These are phyloP conservation scores for Zaprionus bogoriensis DNA, from an alignment of 2,888 invertebrate genomes.

Conservation along the genomic window DNA sequence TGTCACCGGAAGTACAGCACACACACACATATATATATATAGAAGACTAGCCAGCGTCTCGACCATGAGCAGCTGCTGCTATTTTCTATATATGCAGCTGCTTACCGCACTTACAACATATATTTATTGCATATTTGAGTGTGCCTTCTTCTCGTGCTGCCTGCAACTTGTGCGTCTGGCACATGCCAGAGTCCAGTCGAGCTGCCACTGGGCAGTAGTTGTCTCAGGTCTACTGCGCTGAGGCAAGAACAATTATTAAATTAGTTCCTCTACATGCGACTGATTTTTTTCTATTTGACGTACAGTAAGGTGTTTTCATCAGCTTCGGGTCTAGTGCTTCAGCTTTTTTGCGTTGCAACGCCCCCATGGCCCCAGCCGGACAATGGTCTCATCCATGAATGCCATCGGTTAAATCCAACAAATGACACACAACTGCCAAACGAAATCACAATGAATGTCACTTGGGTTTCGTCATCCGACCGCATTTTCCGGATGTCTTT, in stretches of 20 bases:
- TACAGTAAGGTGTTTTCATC: constrained; percentile 50
- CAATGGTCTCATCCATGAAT: constrained; percentile 19
- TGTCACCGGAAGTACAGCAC: constrained; percentile 74
- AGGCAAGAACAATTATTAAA: too few relatives aligned
- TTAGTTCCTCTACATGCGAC: too few relatives aligned
- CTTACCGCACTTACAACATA: not conserved
- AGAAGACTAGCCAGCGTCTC: constrained; percentile 54
- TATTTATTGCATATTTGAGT: constrained; percentile 22
- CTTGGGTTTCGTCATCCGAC: constrained; percentile 69
- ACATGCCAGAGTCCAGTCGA: constrained; percentile 28
- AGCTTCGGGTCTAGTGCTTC: not conserved
- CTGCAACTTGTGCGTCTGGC: constrained; percentile 60
- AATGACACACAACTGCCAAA: constrained; percentile 80
- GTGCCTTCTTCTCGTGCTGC: constrained; percentile 30
- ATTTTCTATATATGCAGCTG: constrained; percentile 1
- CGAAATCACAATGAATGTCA: constrained; percentile 79
- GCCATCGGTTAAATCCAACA: constrained; percentile 69
- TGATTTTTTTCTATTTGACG: too few relatives aligned
- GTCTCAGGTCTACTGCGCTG: constrained; percentile 19
- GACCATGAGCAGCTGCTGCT: constrained; percentile 50
- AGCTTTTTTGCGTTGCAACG: constrained; percentile 16
- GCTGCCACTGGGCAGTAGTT: constrained; percentile 1
- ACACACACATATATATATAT: constrained; percentile 21
- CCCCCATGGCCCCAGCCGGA: constrained; percentile 20
- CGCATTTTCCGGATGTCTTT: constrained; percentile 44